Base-by-base conservation (phyloP, 2,113 vertebrate genomes). In the Pleuronectes platessa region DNA sequence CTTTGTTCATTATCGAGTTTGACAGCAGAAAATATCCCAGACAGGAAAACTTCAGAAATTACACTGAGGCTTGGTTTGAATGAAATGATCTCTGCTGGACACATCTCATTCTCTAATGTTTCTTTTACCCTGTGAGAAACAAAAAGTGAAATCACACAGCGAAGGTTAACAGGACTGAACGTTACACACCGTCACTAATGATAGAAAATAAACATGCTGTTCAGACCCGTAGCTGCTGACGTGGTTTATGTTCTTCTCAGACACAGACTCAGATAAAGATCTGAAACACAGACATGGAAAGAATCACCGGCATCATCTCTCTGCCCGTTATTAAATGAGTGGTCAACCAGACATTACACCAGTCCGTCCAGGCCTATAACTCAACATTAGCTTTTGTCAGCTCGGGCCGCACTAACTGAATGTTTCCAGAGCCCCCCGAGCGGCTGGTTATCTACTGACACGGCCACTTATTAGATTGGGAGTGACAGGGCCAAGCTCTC, bases 401-500 rank as follows among this genome's bases (percentile, higher is more conserved):
- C 82, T 89, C 40, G 26, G 37, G 60, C 62, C 21, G 17, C 76
- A 66, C 84, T 80, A 86, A 91, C 79, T 85, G 77, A 94, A 90
- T 83, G 85, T 74, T 90, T 91, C 86, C 92, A 88, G 88, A 88
- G 78, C 91, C 70, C 56, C 62, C 31, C 59, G 15, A 76, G 83
- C 75, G 86, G 76, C 85, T 91, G 89, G 54, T 88, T 65, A 92
- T 87, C 83, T 70, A 88, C 83, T 79, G 86, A 90, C 89, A 82
- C 54, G 24, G 68, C 55, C 71, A 53, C 75, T 91, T 83, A 87
- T 91, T 92, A 80, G 78, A 93, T 92, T 83, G 84, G 86, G 86
- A 88, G 89, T 84, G 89, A 92, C 85, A 84, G 87, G 69, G 62
- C 87, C 77, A 87, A 90, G 77, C 85, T 92, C 88, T 88, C 92